phyloP scores from a whole-genome alignment of 1,140 invertebrate species.

The Drosophila mauritiana region DNA sequence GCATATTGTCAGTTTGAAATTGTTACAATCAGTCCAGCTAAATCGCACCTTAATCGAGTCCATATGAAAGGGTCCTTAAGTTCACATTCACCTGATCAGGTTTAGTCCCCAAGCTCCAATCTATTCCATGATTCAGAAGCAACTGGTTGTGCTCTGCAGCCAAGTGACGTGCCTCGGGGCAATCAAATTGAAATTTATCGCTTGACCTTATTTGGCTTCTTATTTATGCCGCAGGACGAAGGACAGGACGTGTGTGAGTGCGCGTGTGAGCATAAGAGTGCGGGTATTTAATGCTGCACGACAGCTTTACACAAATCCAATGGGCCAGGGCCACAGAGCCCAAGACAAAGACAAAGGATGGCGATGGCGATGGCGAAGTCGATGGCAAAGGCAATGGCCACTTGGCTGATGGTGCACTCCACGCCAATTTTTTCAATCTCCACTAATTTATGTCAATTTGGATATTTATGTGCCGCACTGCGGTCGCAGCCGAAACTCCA shows the following conservation, averaged over 20 bases:
- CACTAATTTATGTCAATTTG: conserved; percentile 66
- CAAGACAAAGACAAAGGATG: conserved; percentile 34
- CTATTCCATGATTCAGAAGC: conserved; percentile 7
- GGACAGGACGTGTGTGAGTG: neutral
- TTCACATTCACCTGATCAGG: neutral
- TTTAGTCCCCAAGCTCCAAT: neutral
- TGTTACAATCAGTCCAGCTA: neutral
- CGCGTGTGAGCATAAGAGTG: conserved; percentile 20
- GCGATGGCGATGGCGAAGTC: no score
- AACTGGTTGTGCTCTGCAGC: conserved; percentile 22
- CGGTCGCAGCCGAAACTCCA: conserved; percentile 44
- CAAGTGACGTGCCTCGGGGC: conserved; percentile 29
- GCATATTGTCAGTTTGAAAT: neutral
- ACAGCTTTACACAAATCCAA: conserved; percentile 42
- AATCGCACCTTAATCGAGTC: neutral
- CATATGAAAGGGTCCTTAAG: neutral
- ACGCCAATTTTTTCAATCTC: conserved; percentile 55
- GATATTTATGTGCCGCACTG: conserved; percentile 59
- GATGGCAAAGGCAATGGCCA: conserved; percentile 36
- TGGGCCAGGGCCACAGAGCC: conserved; percentile 26
- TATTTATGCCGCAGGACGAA: conserved; percentile 45
- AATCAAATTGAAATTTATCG: conserved; percentile 64
- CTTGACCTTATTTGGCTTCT: conserved; percentile 53
- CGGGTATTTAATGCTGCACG: conserved; percentile 53
- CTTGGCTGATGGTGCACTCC: conserved; percentile 22